These are phyloP conservation scores for Erebia epiphron DNA, from an alignment of 2,888 invertebrate species.

Conservation along the genomic window DNA sequence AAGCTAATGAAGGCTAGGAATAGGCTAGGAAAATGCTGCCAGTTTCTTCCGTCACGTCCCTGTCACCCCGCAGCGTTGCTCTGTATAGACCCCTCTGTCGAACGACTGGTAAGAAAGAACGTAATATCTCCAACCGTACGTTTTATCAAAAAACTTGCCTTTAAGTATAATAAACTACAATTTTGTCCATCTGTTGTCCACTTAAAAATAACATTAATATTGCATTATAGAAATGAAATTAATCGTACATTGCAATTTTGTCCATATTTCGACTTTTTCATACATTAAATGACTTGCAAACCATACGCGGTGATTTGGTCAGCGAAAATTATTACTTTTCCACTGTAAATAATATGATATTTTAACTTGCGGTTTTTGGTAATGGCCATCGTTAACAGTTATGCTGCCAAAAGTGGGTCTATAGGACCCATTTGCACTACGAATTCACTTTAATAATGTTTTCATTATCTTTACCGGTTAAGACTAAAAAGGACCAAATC, in stretches of 20 bases:
- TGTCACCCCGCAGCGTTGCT: too few species aligned
- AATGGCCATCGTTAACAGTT: slow-evolving; percentile 41
- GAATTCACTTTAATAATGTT: too few species aligned
- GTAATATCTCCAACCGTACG: too few species aligned
- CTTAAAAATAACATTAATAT: slow-evolving; percentile 19
- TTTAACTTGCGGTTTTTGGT: slow-evolving; percentile 34
- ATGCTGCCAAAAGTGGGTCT: neutral
- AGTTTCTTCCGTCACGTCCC: too few species aligned
- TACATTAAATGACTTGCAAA: slow-evolving; percentile 1
- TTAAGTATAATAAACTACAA: slow-evolving; percentile 20
- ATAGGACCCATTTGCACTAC: neutral
- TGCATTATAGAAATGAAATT: slow-evolving; percentile 14
- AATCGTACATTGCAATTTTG: slow-evolving; percentile 8
- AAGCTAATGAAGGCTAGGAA: too few species aligned
- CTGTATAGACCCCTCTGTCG: too few species aligned
- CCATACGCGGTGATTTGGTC: slow-evolving; percentile 14
- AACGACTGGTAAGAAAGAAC: too few species aligned
- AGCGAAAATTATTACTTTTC: slow-evolving; percentile 27
- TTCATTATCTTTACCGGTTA: too few species aligned
- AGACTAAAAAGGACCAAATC: too few species aligned
- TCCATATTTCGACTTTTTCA: slow-evolving; percentile 14
- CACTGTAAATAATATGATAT: slow-evolving; percentile 38
- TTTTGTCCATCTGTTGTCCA: slow-evolving; percentile 36
- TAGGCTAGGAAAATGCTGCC: too few species aligned
- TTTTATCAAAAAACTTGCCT: too few species aligned